Evolutionary conservation across 1,140 invertebrate genomes (phyloP).

Genomic region (Helicoverpa zea): DNA sequence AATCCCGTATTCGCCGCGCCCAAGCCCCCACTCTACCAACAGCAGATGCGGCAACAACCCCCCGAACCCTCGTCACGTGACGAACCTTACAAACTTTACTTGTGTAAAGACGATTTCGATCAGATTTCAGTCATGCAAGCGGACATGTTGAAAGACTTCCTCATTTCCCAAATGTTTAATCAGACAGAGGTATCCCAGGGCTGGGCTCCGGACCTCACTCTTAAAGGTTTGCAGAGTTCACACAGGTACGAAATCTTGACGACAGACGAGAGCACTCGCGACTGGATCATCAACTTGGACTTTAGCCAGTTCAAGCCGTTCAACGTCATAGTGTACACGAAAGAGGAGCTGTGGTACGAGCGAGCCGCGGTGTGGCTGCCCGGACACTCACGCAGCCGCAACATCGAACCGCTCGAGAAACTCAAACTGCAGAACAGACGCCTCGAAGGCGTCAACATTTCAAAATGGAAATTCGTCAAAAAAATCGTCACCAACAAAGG

Average conservation of each 20-base stretch:
- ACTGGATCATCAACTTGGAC: constrained; percentile 76
- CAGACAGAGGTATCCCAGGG: constrained; percentile 60
- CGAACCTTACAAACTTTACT: constrained; percentile 63
- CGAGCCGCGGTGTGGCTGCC: constrained; percentile 82
- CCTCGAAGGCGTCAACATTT: constrained; percentile 69
- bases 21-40: not conserved
- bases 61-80: constrained; percentile 22
- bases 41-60: constrained; percentile 1
- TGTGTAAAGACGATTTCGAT: constrained; percentile 79
- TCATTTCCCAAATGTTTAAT: constrained; percentile 68
- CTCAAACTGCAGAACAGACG: constrained; percentile 76
- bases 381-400: constrained; percentile 72
- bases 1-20: constrained; percentile 22
- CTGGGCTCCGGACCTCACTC: constrained; percentile 77
- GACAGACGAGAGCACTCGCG: constrained; percentile 62
- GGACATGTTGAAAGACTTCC: constrained; percentile 64
- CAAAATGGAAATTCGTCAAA: constrained; percentile 81
- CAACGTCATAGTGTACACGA: constrained; percentile 74
- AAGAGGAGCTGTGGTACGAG: constrained; percentile 78
- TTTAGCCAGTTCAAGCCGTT: constrained; percentile 68
- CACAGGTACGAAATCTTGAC: constrained; percentile 72
- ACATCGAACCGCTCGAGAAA: constrained; percentile 72
- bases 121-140: constrained; percentile 64
- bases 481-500: constrained; percentile 73
- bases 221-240: constrained; percentile 71